phyloP scores from a whole-genome alignment of 2,113 vertebrate species.

The Chloropsis cyanopogon region DNA sequence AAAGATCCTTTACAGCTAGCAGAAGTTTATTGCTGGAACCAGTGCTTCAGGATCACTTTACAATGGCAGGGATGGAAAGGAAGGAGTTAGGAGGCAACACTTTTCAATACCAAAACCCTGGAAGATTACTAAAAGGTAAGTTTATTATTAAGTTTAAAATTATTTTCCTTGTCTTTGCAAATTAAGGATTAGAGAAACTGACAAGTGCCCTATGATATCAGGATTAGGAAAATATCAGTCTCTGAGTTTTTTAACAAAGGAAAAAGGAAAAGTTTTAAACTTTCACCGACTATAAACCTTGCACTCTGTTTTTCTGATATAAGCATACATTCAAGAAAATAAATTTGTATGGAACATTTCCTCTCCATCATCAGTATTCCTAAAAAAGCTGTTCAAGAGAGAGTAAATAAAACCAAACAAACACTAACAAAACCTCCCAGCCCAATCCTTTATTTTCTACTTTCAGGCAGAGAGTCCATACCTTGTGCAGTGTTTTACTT shows the following conservation, averaged over 20 bases:
- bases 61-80: neutral
- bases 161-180: neutral
- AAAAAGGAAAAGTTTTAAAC: neutral
- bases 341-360: neutral
- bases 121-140: neutral
- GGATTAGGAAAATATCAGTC: neutral
- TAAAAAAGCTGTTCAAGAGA: neutral
- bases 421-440: neutral
- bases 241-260: neutral
- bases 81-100: neutral
- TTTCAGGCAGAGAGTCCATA: constrained; percentile 47
- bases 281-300: neutral
- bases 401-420: neutral
- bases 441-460: neutral
- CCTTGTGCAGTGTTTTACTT: constrained; percentile 59
- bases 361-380: neutral
- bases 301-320: neutral
- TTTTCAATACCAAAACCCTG: neutral
- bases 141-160: too few relatives aligned
- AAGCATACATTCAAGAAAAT: neutral
- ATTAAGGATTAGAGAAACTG: neutral
- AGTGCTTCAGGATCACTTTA: neutral
- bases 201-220: neutral
- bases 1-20: neutral
- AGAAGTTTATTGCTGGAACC: neutral